Percentiles rank a stretch among this genome's conserved stretches.
Conservation (phyloP, 2,113 vertebrate genomes). For the Eretmochelys imbricata region DNA sequence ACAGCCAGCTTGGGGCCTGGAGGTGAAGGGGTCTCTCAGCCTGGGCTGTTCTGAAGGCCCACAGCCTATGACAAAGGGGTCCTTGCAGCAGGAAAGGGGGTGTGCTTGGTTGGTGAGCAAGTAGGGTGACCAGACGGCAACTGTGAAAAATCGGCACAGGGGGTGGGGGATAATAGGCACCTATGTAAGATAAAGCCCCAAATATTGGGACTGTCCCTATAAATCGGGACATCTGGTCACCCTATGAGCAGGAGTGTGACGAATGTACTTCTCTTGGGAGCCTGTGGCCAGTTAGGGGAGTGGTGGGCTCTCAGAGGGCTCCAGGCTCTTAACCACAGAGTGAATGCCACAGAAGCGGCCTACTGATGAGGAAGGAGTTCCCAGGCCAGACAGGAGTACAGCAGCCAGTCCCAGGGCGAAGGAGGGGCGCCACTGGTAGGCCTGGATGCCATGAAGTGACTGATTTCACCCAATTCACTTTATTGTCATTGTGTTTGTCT, state of each 20-base stretch:
- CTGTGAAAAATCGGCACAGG: too few species aligned
- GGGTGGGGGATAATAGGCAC: too few species aligned
- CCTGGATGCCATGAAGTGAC: not conserved
- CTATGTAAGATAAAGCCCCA: too few species aligned
- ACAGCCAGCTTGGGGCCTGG: not conserved
- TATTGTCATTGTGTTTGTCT: fast-evolving
- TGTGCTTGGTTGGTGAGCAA: not conserved
- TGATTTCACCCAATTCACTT: not conserved
- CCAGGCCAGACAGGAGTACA: not conserved
- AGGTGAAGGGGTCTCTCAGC: not conserved
- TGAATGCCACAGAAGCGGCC: not conserved
- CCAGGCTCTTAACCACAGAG: not conserved
- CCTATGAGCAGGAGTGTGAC: not conserved
- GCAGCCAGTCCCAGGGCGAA: fast-evolving
- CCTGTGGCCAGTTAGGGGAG: not conserved
- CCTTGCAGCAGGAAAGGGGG: not conserved
- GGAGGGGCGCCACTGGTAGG: not conserved
- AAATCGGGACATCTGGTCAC: too few species aligned
- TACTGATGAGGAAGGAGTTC: not conserved
- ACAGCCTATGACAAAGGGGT: not conserved
- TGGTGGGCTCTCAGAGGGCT: not conserved
- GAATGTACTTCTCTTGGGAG: not conserved
- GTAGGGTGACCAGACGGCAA: too few species aligned
- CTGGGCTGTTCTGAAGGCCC: not conserved
- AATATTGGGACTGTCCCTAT: too few species aligned